Percentiles rank a stretch among this genome's conserved stretches.
phyloP scores from a whole-genome alignment of 64 coral and sea anemone species.

The Hydrozoanthus tunicans region DNA sequence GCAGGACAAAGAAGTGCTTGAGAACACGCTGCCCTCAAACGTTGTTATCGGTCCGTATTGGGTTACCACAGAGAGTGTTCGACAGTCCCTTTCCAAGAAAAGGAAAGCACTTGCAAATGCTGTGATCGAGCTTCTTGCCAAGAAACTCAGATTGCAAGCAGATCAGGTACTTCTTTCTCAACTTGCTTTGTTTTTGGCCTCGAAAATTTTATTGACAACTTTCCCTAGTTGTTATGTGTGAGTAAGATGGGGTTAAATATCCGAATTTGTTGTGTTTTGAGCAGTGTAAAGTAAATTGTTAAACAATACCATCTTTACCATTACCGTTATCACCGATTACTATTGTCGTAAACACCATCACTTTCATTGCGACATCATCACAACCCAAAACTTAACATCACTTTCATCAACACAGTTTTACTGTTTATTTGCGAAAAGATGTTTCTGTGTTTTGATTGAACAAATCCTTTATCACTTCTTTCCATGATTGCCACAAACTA shows the following conservation, averaged over 20 bases:
- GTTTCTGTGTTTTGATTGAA: no score
- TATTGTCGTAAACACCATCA: no score
- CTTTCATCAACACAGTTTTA: no score
- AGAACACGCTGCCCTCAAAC: constrained; percentile 86
- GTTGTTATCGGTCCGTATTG: constrained; percentile 94
- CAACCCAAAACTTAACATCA: no score
- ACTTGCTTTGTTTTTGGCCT: background rate
- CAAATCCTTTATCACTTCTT: no score
- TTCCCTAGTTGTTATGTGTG: background rate
- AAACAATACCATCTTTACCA: background rate
- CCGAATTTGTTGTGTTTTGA: background rate
- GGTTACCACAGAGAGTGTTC: constrained; percentile 83
- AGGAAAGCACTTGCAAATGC: constrained; percentile 89
- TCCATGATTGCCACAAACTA: no score
- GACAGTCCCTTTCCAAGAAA: constrained; percentile 90
- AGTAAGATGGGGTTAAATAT: background rate
- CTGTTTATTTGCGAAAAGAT: no score
- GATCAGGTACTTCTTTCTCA: constrained; percentile 65
- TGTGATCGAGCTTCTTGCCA: constrained; percentile 94
- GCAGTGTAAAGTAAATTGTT: background rate
- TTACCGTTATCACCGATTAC: background rate
- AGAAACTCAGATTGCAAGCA: constrained; percentile 93
- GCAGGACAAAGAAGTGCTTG: constrained; percentile 85
- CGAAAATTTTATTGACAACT: no score
- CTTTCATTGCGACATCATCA: no score